A percentile compares a stretch with the other conserved stretches of the same genome.
These are phyloP conservation scores for Terebella lapidaria DNA, from an alignment of 2,888 invertebrate genomes.

Conservation along the genomic window DNA sequence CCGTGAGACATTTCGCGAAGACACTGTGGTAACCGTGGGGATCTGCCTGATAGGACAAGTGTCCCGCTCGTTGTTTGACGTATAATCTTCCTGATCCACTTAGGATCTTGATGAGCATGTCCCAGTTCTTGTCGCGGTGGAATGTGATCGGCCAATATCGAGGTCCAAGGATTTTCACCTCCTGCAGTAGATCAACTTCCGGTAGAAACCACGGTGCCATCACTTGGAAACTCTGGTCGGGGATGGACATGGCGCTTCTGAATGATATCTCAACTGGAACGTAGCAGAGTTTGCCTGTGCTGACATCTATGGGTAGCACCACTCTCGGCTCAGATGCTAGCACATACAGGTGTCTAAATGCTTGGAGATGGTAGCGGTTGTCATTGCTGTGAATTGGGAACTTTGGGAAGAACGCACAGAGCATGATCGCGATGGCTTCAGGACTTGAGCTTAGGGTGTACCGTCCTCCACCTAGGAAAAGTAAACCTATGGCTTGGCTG, in stretches of 20 bases:
- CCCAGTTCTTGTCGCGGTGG: slow-evolving; percentile 77
- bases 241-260: slow-evolving; percentile 27
- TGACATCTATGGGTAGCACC: slow-evolving; percentile 79
- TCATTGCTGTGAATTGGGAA: slow-evolving; percentile 93
- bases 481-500: slow-evolving; percentile 88
- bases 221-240: neutral
- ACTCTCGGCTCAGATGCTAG: slow-evolving; percentile 86
- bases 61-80: slow-evolving; percentile 84
- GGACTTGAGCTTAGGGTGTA: slow-evolving; percentile 63
- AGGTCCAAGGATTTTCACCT: slow-evolving; percentile 68
- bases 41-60: slow-evolving; percentile 80
- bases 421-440: slow-evolving; percentile 78
- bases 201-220: slow-evolving; percentile 77
- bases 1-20: slow-evolving; percentile 43
- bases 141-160: slow-evolving; percentile 87
- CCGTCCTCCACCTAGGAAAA: slow-evolving; percentile 90
- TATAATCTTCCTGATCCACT: slow-evolving; percentile 58
- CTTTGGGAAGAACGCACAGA: slow-evolving; percentile 93
- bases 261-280: slow-evolving; percentile 67
- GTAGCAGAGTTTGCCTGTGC: slow-evolving; percentile 74
- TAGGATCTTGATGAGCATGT: slow-evolving; percentile 56
- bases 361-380: slow-evolving; percentile 95
- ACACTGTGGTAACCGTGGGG: slow-evolving; percentile 57
- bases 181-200: slow-evolving; percentile 61
- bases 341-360: slow-evolving; percentile 92